Percentiles rank a stretch among this genome's conserved stretches.
phyloP scores from a whole-genome alignment of 2,888 invertebrate genomes.

The Harpagoxenus sublaevis region DNA sequence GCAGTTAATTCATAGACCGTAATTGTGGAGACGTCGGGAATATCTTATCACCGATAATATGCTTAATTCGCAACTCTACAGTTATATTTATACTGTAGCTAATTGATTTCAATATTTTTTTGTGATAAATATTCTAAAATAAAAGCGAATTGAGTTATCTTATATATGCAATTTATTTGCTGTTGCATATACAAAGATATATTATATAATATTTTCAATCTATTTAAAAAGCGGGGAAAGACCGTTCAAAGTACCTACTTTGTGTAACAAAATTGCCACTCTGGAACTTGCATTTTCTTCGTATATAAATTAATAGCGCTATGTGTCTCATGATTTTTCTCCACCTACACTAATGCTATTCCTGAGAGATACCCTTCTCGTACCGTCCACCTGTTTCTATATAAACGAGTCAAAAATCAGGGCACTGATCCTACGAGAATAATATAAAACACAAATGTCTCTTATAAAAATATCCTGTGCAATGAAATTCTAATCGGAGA shows the following conservation, averaged over 20 bases:
- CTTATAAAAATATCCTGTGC: neutral
- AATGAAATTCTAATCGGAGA: slow-evolving; percentile 27
- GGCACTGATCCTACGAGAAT: neutral
- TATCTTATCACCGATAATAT: slow-evolving; percentile 20
- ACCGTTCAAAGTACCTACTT: neutral
- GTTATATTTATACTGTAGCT: slow-evolving; percentile 3
- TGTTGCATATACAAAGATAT: slow-evolving; percentile 36
- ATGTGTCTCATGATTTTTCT: neutral
- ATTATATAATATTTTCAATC: neutral
- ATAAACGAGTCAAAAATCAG: neutral
- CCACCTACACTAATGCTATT: slow-evolving; percentile 13
- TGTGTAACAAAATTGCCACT: neutral
- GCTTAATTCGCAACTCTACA: neutral
- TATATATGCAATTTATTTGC: slow-evolving; percentile 36
- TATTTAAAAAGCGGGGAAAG: slow-evolving; percentile 32
- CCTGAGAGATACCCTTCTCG: slow-evolving; percentile 26
- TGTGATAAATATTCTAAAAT: neutral
- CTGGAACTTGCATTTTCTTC: neutral
- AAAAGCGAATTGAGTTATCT: slow-evolving; percentile 1
- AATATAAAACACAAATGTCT: neutral
- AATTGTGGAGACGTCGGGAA: neutral
- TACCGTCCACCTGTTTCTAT: neutral
- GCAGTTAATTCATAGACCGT: neutral
- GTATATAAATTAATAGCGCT: neutral
- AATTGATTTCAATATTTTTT: slow-evolving; percentile 16